Conservation (phyloP, 2,113 vertebrate genomes). For the Chaetorhynchus papuensis region DNA sequence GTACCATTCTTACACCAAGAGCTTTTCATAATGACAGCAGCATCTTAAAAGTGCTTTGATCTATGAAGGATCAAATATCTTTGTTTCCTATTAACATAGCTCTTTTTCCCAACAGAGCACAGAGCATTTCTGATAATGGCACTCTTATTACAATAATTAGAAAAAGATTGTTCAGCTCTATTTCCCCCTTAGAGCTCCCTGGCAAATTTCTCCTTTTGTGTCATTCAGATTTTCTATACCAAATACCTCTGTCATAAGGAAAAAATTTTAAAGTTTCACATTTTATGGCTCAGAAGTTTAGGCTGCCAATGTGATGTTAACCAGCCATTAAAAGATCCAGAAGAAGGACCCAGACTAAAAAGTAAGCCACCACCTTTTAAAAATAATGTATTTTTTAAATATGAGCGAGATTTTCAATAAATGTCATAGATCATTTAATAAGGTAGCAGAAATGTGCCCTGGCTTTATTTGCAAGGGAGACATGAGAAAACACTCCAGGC, state of each 20-base stretch:
- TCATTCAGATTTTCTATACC: constrained; percentile 29
- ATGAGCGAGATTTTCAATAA: neutral
- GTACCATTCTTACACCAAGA: constrained; percentile 4
- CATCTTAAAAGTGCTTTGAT: constrained; percentile 48
- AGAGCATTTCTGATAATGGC: constrained; percentile 55
- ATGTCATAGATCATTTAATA: neutral
- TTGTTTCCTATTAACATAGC: constrained; percentile 55
- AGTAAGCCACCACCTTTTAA: neutral
- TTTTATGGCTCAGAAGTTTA: constrained; percentile 3
- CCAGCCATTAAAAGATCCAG: neutral
- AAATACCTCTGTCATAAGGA: constrained; percentile 48
- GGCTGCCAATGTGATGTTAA: constrained; percentile 21
- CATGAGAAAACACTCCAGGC: neutral
- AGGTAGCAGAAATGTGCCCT: neutral
- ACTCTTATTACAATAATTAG: constrained; percentile 62
- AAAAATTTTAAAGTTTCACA: constrained; percentile 29
- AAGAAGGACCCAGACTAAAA: neutral
- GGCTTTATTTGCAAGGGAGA: neutral
- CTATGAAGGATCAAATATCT: constrained; percentile 38
- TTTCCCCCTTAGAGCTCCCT: constrained; percentile 21
- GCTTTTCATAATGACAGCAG: constrained; percentile 29
- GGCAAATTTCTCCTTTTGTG: constrained; percentile 7
- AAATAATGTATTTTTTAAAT: neutral
- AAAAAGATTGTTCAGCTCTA: constrained; percentile 53
- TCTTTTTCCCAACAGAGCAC: constrained; percentile 42